Percentiles rank a stretch among this genome's conserved stretches.
Conservation (phyloP, 2,797 vertebrate species). For the Sphaeramia orbicularis region DNA sequence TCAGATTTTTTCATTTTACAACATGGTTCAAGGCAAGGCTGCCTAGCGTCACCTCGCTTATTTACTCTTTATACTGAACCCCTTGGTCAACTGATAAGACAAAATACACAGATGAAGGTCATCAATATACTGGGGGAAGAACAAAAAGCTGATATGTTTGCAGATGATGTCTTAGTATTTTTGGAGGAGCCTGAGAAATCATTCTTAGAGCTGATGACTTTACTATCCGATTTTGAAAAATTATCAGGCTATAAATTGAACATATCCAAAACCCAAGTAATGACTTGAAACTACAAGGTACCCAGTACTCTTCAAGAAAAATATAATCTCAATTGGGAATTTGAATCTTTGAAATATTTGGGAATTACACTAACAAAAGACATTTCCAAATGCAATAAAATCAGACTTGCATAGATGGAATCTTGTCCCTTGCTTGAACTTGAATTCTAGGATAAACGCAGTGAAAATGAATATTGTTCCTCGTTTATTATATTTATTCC, state of each 20-base stretch:
- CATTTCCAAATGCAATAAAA: conserved; percentile 9
- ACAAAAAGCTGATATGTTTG: conserved; percentile 18
- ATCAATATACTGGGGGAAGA: fast-evolving
- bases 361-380: conserved; percentile 13
- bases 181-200: neutral
- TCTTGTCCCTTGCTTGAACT: conserved; percentile 9
- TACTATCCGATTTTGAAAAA: neutral
- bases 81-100: neutral
- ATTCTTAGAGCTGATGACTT: neutral
- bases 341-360: conserved; percentile 20
- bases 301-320: neutral
- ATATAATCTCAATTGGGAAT: conserved; percentile 12
- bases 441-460: conserved; percentile 9
- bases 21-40: neutral
- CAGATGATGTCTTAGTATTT: conserved; percentile 22
- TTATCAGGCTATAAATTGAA: conserved; percentile 15
- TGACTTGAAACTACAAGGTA: conserved; percentile 17
- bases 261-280: conserved; percentile 18
- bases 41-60: neutral
- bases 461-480: conserved; percentile 29
- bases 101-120: neutral
- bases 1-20: neutral
- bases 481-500: conserved; percentile 11
- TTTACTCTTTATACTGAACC: conserved; percentile 6
- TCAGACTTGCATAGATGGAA: neutral